phyloP scores from a whole-genome alignment of 2,888 invertebrate species.

The Chymomyza amoena region DNA sequence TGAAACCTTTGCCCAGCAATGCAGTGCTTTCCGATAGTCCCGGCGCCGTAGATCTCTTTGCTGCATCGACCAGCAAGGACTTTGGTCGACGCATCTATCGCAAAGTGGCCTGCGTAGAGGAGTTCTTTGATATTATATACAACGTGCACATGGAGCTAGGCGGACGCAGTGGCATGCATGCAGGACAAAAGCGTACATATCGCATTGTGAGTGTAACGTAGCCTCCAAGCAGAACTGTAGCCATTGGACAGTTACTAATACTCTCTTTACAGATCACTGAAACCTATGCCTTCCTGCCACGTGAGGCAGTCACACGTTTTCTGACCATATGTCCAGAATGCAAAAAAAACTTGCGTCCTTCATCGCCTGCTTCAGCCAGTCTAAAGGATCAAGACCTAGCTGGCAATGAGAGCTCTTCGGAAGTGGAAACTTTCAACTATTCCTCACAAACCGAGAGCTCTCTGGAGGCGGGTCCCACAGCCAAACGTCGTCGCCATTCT shows the following conservation, averaged over 20 bases:
- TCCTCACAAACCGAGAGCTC: slow-evolving; percentile 77
- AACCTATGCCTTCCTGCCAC: slow-evolving; percentile 96
- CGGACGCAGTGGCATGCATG: slow-evolving; percentile 94
- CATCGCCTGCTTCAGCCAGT: slow-evolving; percentile 70
- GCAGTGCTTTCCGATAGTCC: slow-evolving; percentile 74
- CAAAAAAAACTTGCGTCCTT: slow-evolving; percentile 78
- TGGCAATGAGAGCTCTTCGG: slow-evolving; percentile 77
- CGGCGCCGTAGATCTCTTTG: slow-evolving; percentile 75
- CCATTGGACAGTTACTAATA: not conserved
- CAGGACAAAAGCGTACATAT: slow-evolving; percentile 98
- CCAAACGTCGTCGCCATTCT: slow-evolving; percentile 63
- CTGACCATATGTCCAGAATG: slow-evolving; percentile 96
- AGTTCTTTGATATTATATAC: slow-evolving; percentile 98
- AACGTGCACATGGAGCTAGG: slow-evolving; percentile 96
- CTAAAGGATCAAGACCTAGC: slow-evolving; percentile 64
- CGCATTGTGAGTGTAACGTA: slow-evolving; percentile 85
- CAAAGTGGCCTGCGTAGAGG: slow-evolving; percentile 97
- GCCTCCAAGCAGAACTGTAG: not conserved
- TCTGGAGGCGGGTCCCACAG: slow-evolving; percentile 67
- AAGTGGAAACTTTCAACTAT: slow-evolving; percentile 74
- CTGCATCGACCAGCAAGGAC: slow-evolving; percentile 80
- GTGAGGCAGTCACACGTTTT: slow-evolving; percentile 97
- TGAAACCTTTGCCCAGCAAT: slow-evolving; percentile 57
- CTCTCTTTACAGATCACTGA: slow-evolving; percentile 90
- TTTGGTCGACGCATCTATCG: slow-evolving; percentile 89